These are phyloP conservation scores for Furcula furcula DNA, from an alignment of 2,888 invertebrate genomes.

Conservation along the genomic window DNA sequence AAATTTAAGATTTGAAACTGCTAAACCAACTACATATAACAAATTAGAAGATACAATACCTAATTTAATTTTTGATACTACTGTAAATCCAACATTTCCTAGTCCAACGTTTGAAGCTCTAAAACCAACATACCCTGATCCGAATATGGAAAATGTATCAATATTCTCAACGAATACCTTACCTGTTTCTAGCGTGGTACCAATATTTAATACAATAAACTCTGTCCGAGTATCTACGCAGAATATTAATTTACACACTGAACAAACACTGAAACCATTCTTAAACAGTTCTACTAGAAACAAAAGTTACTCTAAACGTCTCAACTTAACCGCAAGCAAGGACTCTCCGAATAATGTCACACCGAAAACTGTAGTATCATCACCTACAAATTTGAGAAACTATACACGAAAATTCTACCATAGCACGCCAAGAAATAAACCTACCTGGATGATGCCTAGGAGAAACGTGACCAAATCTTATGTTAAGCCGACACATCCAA, in stretches of 20 bases:
- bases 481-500: conserved; percentile 46
- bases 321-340: conserved; percentile 57
- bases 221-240: conserved; percentile 48
- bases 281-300: conserved; percentile 53
- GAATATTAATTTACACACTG: conserved; percentile 49
- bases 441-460: conserved; percentile 69
- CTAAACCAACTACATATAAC: too few relatives aligned
- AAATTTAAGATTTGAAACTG: neutral
- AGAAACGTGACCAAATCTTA: conserved; percentile 52
- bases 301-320: conserved; percentile 63
- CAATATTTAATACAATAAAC: conserved; percentile 37
- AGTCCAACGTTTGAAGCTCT: neutral
- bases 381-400: conserved; percentile 44
- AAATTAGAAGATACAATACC: neutral
- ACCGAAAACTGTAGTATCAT: conserved; percentile 41
- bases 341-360: conserved; percentile 69
- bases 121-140: conserved; percentile 28
- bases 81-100: conserved; percentile 2
- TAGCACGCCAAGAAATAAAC: conserved; percentile 64
- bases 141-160: conserved; percentile 37
- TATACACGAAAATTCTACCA: conserved; percentile 61
- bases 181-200: conserved; percentile 41
- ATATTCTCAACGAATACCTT: conserved; percentile 41
- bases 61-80: neutral
- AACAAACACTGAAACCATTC: conserved; percentile 44